These are phyloP conservation scores for Hofmannophila pseudospretella DNA, from an alignment of 2,888 invertebrate species.

Conservation along the genomic window DNA sequence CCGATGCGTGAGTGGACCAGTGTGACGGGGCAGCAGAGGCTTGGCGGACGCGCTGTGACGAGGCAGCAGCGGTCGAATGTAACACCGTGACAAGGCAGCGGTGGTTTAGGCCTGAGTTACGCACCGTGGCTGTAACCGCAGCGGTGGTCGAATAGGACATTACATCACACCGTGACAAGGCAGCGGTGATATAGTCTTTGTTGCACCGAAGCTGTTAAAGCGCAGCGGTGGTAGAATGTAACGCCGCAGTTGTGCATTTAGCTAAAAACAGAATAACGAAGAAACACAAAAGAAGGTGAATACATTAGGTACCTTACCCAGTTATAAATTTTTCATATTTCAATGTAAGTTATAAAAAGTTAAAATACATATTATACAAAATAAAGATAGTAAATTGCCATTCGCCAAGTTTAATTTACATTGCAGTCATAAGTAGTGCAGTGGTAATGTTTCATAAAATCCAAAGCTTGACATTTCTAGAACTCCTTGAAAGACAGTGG, in stretches of 20 bases:
- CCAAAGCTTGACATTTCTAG: too few relatives aligned
- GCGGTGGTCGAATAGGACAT: not conserved
- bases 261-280: not conserved
- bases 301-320: not conserved
- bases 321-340: too few relatives aligned
- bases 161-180: slow-evolving; percentile 4
- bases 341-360: too few relatives aligned
- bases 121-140: slow-evolving; percentile 5
- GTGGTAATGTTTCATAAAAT: too few relatives aligned
- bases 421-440: too few relatives aligned
- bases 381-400: too few relatives aligned
- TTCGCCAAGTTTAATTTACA: too few relatives aligned
- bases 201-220: too few relatives aligned
- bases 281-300: not conserved
- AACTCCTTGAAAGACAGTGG: too few relatives aligned
- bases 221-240: too few relatives aligned
- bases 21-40: not conserved
- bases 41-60: slow-evolving; percentile 1
- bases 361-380: too few relatives aligned
- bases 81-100: not conserved
- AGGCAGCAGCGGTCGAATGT: slow-evolving; percentile 5
- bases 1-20: not conserved
- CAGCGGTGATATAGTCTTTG: not conserved
- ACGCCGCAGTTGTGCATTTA: not conserved
- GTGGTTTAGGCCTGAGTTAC: not conserved